These are phyloP conservation scores for Microplitis manilae DNA, from an alignment of 2,888 invertebrate species.

Conservation along the genomic window DNA sequence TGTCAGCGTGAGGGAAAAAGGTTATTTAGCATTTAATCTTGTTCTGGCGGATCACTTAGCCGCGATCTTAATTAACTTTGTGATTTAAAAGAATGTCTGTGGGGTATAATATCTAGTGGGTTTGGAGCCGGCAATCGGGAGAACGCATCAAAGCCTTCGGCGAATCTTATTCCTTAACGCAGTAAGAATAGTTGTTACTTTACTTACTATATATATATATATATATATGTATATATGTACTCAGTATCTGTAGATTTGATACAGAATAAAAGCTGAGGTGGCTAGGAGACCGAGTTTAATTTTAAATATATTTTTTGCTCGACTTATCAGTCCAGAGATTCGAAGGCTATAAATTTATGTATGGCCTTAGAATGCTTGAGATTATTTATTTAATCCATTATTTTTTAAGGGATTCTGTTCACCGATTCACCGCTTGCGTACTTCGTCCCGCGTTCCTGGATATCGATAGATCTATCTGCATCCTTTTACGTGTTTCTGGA, in stretches of 20 bases:
- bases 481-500: constrained; percentile 35
- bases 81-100: constrained; percentile 54
- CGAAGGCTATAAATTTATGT: neutral
- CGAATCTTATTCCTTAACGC: constrained; percentile 32
- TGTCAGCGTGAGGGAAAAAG: no score
- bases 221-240: neutral
- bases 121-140: constrained; percentile 44
- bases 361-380: neutral
- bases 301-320: neutral
- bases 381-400: neutral
- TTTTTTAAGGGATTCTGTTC: neutral
- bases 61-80: constrained; percentile 57
- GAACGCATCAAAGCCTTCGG: constrained; percentile 48
- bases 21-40: neutral
- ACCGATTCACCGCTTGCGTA: constrained; percentile 28
- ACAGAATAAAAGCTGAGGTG: neutral
- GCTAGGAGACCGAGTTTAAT: no score
- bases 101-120: constrained; percentile 15
- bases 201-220: neutral
- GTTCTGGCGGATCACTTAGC: constrained; percentile 22
- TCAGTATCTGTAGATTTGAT: neutral
- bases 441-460: constrained; percentile 25
- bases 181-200: neutral
- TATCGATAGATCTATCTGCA: constrained; percentile 38
- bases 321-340: neutral